A percentile compares a stretch with the other conserved stretches of the same genome.
Conservation (phyloP, 1,140 invertebrate genomes). For the Cotesia glomerata region DNA sequence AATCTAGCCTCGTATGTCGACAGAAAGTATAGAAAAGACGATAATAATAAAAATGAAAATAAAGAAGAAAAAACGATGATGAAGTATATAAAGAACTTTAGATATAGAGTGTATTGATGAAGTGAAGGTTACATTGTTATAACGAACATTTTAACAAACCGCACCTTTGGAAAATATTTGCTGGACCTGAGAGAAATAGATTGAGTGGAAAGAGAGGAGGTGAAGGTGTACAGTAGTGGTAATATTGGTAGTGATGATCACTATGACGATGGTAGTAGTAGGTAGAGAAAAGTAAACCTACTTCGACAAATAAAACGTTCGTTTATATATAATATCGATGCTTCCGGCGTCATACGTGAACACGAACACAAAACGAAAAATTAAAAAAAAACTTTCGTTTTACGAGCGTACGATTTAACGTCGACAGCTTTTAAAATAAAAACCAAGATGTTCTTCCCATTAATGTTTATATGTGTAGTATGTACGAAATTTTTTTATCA, state of each 20-base stretch:
- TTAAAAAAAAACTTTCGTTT: not conserved
- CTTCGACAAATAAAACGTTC: not conserved
- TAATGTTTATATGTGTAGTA: not conserved
- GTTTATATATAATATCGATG: not conserved
- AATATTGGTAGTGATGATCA: too few species aligned
- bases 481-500: constrained; percentile 6
- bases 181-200: constrained; percentile 3
- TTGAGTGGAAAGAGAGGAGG: not conserved
- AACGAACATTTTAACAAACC: constrained; percentile 27
- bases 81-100: not conserved
- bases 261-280: not conserved
- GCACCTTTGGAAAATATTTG: constrained; percentile 31
- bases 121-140: constrained; percentile 3
- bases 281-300: too few species aligned
- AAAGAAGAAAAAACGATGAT: not conserved
- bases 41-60: not conserved
- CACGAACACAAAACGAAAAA: not conserved
- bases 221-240: not conserved
- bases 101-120: not conserved
- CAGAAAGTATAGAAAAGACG: not conserved
- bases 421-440: constrained; percentile 9
- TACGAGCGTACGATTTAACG: constrained; percentile 10
- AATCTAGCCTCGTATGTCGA: too few species aligned
- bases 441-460: constrained; percentile 1
- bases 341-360: constrained; percentile 4